phyloP scores from a whole-genome alignment of 1,140 invertebrate species.

The Anastrepha ludens region DNA sequence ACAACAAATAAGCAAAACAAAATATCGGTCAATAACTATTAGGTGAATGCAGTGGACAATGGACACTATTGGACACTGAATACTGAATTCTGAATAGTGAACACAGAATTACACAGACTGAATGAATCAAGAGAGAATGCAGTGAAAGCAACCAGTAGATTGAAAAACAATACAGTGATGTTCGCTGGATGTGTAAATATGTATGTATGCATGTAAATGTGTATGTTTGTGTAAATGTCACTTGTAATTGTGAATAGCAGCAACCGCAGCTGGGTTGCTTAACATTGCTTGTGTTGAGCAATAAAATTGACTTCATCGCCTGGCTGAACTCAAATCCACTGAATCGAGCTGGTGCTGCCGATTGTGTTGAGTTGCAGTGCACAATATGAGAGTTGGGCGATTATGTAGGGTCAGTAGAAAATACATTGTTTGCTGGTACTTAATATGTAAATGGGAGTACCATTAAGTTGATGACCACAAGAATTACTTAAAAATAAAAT shows the following conservation, averaged over 20 bases:
- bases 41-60: conserved; percentile 20
- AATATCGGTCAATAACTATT: conserved; percentile 33
- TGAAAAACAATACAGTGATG: neutral
- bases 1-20: conserved; percentile 22
- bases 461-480: neutral
- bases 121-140: conserved; percentile 4
- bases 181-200: neutral
- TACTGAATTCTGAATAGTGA: neutral
- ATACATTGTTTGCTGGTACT: neutral
- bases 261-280: neutral
- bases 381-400: neutral
- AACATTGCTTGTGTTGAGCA: neutral
- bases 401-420: neutral
- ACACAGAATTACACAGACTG: neutral
- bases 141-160: neutral
- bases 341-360: neutral
- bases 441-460: neutral
- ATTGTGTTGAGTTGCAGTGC: neutral
- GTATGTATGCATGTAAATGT: neutral
- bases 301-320: conserved; percentile 18
- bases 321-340: conserved; percentile 19
- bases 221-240: neutral
- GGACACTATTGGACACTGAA: neutral
- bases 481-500: neutral
- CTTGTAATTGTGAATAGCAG: neutral